Evolutionary conservation across 2,888 invertebrate species (phyloP).

Genomic region (Drosophila anomelani): DNA sequence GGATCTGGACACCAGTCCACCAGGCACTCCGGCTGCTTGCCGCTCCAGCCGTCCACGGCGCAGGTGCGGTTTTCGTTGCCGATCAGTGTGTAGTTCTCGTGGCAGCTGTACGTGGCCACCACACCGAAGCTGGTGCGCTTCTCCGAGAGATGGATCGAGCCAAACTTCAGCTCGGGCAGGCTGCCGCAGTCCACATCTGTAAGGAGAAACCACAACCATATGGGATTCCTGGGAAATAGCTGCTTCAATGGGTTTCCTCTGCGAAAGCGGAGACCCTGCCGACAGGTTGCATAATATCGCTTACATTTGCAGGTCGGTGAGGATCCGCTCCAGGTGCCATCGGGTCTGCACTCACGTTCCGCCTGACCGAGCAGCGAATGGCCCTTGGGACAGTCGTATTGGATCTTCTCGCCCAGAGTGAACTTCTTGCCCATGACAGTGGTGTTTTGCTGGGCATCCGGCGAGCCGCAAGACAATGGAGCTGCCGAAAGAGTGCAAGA

Average conservation of each 20-base stretch:
- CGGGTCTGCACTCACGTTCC: conserved; percentile 88
- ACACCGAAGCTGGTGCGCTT: conserved; percentile 92
- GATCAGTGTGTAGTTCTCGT: conserved; percentile 93
- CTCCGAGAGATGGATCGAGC: conserved; percentile 88
- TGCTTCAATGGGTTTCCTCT: not conserved
- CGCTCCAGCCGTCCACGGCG: conserved; percentile 91
- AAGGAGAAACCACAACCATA: not conserved
- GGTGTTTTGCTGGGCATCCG: conserved; percentile 93
- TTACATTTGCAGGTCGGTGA: conserved; percentile 95
- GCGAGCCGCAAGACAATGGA: conserved; percentile 94
- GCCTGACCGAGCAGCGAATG: conserved; percentile 91
- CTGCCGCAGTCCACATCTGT: conserved; percentile 93
- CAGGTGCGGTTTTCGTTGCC: conserved; percentile 91
- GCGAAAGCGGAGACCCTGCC: not conserved
- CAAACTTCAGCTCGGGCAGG: conserved; percentile 89
- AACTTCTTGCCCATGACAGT: conserved; percentile 90
- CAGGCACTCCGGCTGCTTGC: conserved; percentile 91
- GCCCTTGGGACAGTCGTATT: conserved; percentile 92
- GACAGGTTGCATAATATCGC: conserved; percentile 63
- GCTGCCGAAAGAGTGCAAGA: conserved; percentile 85
- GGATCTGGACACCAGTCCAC: conserved; percentile 96
- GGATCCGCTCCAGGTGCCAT: conserved; percentile 93
- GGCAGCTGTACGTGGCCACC: conserved; percentile 90
- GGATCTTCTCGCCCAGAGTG: conserved; percentile 89
- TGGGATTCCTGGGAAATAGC: no score